These are phyloP conservation scores for Varroa destructor DNA, from an alignment of 1,140 invertebrate species.

Conservation along the genomic window DNA sequence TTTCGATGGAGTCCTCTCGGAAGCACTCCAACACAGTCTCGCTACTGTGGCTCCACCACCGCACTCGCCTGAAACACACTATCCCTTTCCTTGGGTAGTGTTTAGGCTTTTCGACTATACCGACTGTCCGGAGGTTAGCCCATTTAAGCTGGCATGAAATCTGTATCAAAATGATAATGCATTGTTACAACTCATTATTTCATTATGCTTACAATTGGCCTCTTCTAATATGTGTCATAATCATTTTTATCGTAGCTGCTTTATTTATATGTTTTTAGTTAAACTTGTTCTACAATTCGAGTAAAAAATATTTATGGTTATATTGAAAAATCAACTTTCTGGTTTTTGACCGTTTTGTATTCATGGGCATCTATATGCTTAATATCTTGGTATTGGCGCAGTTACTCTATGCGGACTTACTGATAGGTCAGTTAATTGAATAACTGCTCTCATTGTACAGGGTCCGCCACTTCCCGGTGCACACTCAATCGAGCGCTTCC, in stretches of 20 bases:
- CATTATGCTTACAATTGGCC: background rate
- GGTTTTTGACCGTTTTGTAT: too few species aligned
- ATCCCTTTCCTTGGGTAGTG: conserved; percentile 77
- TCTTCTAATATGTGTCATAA: conserved; percentile 24
- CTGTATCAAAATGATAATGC: conserved; percentile 16
- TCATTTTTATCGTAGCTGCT: conserved; percentile 4
- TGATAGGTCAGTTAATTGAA: too few species aligned
- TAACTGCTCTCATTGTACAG: conserved; percentile 34
- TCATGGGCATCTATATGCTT: too few species aligned
- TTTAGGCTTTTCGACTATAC: conserved; percentile 93
- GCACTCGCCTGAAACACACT: conserved; percentile 71
- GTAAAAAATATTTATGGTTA: too few species aligned
- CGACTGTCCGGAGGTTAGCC: conserved; percentile 73
- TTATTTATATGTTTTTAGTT: too few species aligned
- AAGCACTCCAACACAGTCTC: conserved; percentile 87
- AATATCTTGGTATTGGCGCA: too few species aligned
- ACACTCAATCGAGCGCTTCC: conserved; percentile 90
- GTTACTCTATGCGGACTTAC: too few species aligned
- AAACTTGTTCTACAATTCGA: too few species aligned
- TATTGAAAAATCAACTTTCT: too few species aligned
- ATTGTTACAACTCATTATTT: conserved; percentile 27
- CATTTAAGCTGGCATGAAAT: conserved; percentile 28
- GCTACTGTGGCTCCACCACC: conserved; percentile 73
- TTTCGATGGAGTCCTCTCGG: conserved; percentile 85
- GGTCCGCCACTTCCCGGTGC: conserved; percentile 64